Evolutionary conservation across 2,888 invertebrate species (phyloP).

Genomic region (Piscicola geometra): DNA sequence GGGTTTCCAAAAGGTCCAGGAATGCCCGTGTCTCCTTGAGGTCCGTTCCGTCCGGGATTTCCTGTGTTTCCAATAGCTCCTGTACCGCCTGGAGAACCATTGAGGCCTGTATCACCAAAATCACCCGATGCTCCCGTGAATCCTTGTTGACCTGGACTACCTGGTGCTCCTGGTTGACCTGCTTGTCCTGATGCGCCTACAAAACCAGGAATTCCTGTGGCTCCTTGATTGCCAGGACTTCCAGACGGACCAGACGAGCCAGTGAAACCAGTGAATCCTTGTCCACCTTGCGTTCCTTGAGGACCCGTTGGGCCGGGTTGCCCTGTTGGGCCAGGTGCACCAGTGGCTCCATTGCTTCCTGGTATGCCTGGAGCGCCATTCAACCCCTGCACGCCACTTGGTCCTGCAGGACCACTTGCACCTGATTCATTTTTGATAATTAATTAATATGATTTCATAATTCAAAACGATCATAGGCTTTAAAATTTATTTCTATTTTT

Average conservation of each 20-base stretch:
- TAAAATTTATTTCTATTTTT: no score
- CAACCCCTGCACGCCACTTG: neutral
- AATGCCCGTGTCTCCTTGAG: neutral
- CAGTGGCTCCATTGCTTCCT: neutral
- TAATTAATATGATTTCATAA: no score
- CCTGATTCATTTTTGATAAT: no score
- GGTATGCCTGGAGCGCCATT: neutral
- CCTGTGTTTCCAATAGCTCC: constrained; percentile 2
- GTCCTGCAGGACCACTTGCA: neutral
- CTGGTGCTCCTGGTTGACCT: constrained; percentile 20
- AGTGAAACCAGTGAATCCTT: constrained; percentile 36
- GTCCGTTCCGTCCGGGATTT: neutral
- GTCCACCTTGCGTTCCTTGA: constrained; percentile 31
- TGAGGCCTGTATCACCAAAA: constrained; percentile 7
- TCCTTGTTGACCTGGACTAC: constrained; percentile 21
- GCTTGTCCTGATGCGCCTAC: constrained; percentile 24
- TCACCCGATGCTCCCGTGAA: constrained; percentile 10
- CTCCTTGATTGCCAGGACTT: constrained; percentile 26
- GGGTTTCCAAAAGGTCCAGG: neutral
- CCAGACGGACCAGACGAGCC: neutral
- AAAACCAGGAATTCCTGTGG: constrained; percentile 13
- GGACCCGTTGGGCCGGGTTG: constrained; percentile 26
- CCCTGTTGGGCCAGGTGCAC: neutral
- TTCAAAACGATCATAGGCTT: no score
- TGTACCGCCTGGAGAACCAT: neutral